These are phyloP conservation scores for Papilio elwesi DNA, from an alignment of 2,888 invertebrate genomes.

Conservation along the genomic window DNA sequence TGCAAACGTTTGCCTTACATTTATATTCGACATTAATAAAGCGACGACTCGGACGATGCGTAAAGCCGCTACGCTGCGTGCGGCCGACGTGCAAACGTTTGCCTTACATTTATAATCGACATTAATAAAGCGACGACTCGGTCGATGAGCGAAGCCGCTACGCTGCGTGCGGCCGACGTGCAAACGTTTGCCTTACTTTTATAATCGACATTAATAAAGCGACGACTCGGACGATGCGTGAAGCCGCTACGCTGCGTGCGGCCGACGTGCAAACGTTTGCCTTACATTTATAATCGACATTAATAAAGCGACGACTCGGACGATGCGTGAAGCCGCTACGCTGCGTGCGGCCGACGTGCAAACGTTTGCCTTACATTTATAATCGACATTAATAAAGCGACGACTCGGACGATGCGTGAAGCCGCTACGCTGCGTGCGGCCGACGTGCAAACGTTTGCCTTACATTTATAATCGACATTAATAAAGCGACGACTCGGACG, in stretches of 20 bases:
- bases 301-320: conserved; percentile 41
- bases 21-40: conserved; percentile 25
- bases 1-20: background rate
- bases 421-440: background rate
- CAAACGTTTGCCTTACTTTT: conserved; percentile 5
- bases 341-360: background rate
- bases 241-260: background rate
- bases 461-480: conserved; percentile 20
- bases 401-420: conserved; percentile 47
- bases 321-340: conserved; percentile 44
- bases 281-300: conserved; percentile 18
- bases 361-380: conserved; percentile 12
- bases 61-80: conserved; percentile 17
- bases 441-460: background rate
- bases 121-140: conserved; percentile 40
- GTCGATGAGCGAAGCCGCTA: conserved; percentile 45
- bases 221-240: conserved; percentile 47
- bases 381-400: conserved; percentile 27
- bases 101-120: conserved; percentile 16
- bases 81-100: background rate
- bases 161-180: background rate
- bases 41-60: conserved; percentile 46
- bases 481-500: conserved; percentile 42
- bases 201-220: conserved; percentile 21
- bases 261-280: background rate